phyloP scores from a whole-genome alignment of 92 coral and sea anemone species.

The Epizoanthus ramosus region DNA sequence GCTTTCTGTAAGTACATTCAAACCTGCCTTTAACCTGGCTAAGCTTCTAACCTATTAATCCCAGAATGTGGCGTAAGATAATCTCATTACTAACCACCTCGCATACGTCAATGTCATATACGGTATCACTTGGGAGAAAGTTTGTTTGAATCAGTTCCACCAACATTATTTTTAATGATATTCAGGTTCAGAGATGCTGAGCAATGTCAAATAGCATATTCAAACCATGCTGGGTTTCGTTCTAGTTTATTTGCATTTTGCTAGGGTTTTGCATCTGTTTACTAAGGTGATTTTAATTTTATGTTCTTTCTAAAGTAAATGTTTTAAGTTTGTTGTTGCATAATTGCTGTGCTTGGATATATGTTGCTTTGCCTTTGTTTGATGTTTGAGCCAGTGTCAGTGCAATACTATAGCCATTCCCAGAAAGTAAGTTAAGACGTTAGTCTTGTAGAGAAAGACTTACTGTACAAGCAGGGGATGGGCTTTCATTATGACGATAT shows the following conservation, averaged over 20 bases:
- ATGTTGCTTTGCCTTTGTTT: not conserved
- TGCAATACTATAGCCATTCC: not conserved
- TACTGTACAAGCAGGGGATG: no score
- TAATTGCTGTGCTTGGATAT: not conserved
- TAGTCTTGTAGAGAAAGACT: no score
- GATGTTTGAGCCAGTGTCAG: slow-evolving; percentile 28
- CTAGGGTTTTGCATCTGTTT: not conserved
- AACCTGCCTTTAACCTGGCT: not conserved
- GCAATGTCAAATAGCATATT: no score
- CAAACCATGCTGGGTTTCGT: not conserved
- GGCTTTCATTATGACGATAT: no score
- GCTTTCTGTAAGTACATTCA: slow-evolving; percentile 34
- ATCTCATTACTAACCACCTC: not conserved
- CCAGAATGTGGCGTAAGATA: not conserved
- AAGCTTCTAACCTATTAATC: not conserved
- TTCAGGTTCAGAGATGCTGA: no score
- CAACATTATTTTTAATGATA: no score
- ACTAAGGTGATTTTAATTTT: not conserved
- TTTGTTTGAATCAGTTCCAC: no score
- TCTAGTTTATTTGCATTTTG: not conserved
- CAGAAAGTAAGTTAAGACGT: no score
- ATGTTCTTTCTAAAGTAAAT: not conserved
- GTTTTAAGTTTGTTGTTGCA: not conserved
- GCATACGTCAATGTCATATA: not conserved
- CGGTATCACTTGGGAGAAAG: no score